Evolutionary conservation across 2,797 vertebrate genomes (phyloP).

Genomic region (Centroberyx gerrardi): DNA sequence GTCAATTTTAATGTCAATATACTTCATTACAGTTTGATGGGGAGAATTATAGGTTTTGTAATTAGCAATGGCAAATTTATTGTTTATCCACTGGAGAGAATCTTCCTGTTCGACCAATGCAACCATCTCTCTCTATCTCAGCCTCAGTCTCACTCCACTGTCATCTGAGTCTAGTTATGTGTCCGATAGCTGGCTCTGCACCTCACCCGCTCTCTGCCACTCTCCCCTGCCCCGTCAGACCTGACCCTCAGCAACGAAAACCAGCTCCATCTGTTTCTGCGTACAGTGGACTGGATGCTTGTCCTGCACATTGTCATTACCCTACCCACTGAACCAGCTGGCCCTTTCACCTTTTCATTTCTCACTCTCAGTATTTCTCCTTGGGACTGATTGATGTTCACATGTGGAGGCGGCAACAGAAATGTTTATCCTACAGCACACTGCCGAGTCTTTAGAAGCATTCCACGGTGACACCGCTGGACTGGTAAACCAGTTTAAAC

Average conservation of each 20-base stretch:
- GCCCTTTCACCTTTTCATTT: conserved; percentile 71
- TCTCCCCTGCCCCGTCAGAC: conserved; percentile 36
- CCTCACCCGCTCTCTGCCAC: not conserved
- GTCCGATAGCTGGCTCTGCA: conserved; percentile 1
- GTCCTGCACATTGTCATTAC: conserved; percentile 73
- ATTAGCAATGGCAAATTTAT: conserved; percentile 25
- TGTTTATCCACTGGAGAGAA: not conserved
- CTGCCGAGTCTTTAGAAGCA: conserved; percentile 57
- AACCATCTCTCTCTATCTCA: not conserved
- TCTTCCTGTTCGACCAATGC: not conserved
- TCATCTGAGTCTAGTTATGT: conserved; percentile 11
- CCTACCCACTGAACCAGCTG: conserved; percentile 67
- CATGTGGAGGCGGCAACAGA: conserved; percentile 63
- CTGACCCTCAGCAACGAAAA: conserved; percentile 57
- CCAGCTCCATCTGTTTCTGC: conserved; percentile 58
- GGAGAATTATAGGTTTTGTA: not conserved
- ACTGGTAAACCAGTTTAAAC: conserved; percentile 76
- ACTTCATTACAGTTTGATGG: not conserved
- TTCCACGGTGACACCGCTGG: conserved; percentile 65
- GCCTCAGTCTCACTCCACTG: not conserved
- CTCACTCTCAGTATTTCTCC: conserved; percentile 49
- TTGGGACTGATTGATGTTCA: conserved; percentile 58
- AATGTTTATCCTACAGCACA: conserved; percentile 71
- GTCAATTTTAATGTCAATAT: not conserved
- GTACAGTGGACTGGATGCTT: conserved; percentile 53